Conservation (phyloP, 2,888 invertebrate genomes). For the Diarsia dahlii region DNA sequence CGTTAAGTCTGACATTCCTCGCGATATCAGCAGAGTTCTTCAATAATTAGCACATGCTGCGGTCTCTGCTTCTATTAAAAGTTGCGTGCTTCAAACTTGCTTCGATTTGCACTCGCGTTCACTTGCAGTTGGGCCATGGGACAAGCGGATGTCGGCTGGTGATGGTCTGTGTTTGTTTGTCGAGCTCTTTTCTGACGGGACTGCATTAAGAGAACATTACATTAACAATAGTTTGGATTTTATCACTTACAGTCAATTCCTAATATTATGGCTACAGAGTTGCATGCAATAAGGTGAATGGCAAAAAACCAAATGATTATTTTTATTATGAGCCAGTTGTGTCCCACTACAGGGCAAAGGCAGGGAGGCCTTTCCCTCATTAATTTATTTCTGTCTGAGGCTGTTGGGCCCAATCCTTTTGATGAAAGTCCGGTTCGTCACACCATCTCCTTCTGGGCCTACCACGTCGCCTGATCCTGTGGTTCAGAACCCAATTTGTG, state of each 20-base stretch:
- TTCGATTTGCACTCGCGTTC: conserved; percentile 62
- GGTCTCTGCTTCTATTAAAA: conserved; percentile 69
- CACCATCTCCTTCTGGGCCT: too few relatives aligned
- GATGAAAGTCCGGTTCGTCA: too few relatives aligned
- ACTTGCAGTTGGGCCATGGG: conserved; percentile 39
- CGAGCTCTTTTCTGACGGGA: not conserved
- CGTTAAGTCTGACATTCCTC: not conserved
- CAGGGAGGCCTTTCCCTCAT: too few relatives aligned
- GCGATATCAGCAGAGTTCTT: conserved; percentile 30
- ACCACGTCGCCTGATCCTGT: too few relatives aligned
- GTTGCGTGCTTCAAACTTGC: conserved; percentile 67
- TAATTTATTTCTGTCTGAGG: too few relatives aligned
- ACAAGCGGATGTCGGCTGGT: not conserved
- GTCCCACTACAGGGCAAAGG: too few relatives aligned
- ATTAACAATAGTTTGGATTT: too few relatives aligned
- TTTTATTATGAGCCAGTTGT: too few relatives aligned
- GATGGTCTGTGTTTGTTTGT: too few relatives aligned
- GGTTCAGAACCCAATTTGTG: too few relatives aligned
- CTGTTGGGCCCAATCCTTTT: too few relatives aligned
- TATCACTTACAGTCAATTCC: too few relatives aligned
- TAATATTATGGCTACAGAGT: not conserved
- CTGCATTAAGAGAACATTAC: not conserved
- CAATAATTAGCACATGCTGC: conserved; percentile 51
- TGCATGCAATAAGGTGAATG: not conserved
- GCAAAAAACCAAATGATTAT: not conserved